A percentile compares a stretch with the other conserved stretches of the same genome.
These are phyloP conservation scores for Sebastolobus altivelis DNA, from an alignment of 2,797 vertebrate species.

Conservation along the genomic window DNA sequence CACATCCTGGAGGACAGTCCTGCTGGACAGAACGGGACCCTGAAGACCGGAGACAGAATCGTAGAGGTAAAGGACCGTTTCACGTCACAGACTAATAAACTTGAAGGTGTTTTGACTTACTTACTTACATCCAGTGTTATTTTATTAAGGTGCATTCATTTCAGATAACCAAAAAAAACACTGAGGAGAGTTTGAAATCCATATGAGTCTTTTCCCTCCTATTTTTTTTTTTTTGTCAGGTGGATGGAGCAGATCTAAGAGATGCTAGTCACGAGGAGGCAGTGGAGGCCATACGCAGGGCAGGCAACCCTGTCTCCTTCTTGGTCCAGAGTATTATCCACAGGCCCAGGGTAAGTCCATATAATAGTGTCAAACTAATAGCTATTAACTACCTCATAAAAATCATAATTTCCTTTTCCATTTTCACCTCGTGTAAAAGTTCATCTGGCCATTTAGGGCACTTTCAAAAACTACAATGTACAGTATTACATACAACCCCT, in stretches of 20 bases:
- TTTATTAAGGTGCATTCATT: neutral
- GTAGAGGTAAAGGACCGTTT: conserved; percentile 87
- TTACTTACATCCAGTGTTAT: neutral
- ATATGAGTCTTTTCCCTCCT: conserved; percentile 29
- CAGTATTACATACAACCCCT: neutral
- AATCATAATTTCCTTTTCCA: conserved; percentile 31
- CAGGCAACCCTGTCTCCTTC: conserved; percentile 96
- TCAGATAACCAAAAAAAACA: neutral
- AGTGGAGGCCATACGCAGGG: conserved; percentile 97
- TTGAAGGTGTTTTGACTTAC: neutral
- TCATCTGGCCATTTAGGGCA: conserved; percentile 41
- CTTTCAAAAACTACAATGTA: conserved; percentile 54
- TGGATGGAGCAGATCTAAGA: conserved; percentile 95
- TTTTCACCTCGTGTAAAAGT: conserved; percentile 25
- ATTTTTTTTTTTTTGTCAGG: conserved; percentile 80
- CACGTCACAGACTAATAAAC: neutral
- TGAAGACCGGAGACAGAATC: conserved; percentile 97
- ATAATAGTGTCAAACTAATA: conserved; percentile 26
- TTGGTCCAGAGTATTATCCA: conserved; percentile 96
- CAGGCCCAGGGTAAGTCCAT: conserved; percentile 91
- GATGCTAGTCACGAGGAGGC: conserved; percentile 99
- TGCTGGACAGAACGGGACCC: conserved; percentile 93
- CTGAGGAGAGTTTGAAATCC: neutral
- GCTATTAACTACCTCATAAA: conserved; percentile 23
- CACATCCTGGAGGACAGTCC: conserved; percentile 98